Conservation (phyloP, 2,797 vertebrate species). For the Setipinna tenuifilis region DNA sequence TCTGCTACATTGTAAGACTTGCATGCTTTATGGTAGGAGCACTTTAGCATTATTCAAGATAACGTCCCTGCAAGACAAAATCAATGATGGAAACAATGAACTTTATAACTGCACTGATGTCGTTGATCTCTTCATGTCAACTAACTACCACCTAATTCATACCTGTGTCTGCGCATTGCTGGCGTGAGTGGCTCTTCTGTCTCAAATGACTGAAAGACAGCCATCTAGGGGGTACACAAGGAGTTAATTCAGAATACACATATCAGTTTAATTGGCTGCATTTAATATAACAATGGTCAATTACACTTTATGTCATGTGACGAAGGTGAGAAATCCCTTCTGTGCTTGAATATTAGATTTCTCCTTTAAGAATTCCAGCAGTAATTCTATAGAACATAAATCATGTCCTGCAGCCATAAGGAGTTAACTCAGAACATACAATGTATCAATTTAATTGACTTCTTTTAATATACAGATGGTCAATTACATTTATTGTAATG, state of each 20-base stretch:
- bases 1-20: no score
- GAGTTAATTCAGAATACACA: neutral
- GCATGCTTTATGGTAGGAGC: neutral
- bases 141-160: neutral
- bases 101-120: no score
- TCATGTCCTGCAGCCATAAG: no score
- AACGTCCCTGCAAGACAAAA: neutral
- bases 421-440: neutral
- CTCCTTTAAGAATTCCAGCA: no score
- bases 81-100: neutral
- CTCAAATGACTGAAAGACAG: constrained; percentile 57
- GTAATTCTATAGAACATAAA: no score
- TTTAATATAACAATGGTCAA: no score
- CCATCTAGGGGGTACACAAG: constrained; percentile 57
- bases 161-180: constrained; percentile 74
- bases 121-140: neutral
- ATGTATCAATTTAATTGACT: neutral
- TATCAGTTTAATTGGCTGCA: no score
- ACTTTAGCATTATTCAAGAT: neutral
- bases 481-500: neutral
- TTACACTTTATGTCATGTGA: no score
- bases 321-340: no score
- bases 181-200: constrained; percentile 69
- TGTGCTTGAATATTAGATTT: no score
- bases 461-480: neutral